A percentile compares a stretch with the other conserved stretches of the same genome.
phyloP scores from a whole-genome alignment of 2,888 invertebrate species.

The Agrenia bidenticulata region DNA sequence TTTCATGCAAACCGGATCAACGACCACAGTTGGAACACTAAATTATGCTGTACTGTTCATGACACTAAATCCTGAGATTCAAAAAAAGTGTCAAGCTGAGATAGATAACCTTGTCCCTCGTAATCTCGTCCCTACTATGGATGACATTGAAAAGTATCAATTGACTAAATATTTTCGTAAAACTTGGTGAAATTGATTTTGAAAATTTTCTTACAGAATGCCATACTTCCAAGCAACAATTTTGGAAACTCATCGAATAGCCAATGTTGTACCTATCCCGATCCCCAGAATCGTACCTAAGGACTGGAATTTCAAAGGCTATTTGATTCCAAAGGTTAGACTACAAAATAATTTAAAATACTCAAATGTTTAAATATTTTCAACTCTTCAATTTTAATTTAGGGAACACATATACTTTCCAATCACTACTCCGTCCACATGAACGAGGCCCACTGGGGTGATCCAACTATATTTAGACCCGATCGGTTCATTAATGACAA shows the following conservation, averaged over 20 bases:
- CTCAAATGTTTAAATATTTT: not conserved
- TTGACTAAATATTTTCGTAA: no score
- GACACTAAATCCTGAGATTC: slow-evolving; percentile 30
- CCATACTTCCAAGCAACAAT: slow-evolving; percentile 34
- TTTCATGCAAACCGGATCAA: slow-evolving; percentile 22
- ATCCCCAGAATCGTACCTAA: slow-evolving; percentile 26
- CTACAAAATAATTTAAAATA: no score
- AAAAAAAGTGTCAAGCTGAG: slow-evolving; percentile 31
- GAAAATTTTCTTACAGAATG: slow-evolving; percentile 22
- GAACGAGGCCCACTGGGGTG: slow-evolving; percentile 31
- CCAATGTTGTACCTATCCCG: slow-evolving; percentile 35
- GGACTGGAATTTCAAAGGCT: slow-evolving; percentile 28
- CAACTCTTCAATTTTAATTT: no score
- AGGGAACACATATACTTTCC: slow-evolving; percentile 23
- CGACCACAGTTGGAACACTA: slow-evolving; percentile 29
- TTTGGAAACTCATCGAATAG: slow-evolving; percentile 28
- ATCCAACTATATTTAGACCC: slow-evolving; percentile 32
- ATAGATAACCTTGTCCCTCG: slow-evolving; percentile 27
- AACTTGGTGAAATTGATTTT: no score
- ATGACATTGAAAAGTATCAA: slow-evolving; percentile 32
- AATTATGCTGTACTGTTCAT: slow-evolving; percentile 32
- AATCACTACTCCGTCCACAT: slow-evolving; percentile 37
- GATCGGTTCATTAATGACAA: slow-evolving; percentile 37
- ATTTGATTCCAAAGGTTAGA: slow-evolving; percentile 34
- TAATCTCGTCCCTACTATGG: slow-evolving; percentile 25